Evolutionary conservation across 37 sponge, comb jelly and placozoan genomes (phyloP).

Genomic region (Lycopodina hypogea): DNA sequence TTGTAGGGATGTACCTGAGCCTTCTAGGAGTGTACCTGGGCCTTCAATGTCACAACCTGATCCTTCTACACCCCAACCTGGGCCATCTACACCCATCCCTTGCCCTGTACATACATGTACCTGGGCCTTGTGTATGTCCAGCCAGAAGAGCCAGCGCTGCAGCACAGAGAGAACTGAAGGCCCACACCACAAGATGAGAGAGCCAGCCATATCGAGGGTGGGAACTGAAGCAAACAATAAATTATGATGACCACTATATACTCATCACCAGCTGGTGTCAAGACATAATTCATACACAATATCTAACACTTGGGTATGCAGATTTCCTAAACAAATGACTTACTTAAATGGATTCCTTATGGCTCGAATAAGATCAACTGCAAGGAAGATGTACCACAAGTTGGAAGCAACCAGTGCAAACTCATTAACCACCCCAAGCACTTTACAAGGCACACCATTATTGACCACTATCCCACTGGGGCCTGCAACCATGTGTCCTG

Average conservation of each 20-base stretch:
- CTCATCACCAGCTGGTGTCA: too few species aligned
- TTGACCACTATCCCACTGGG: neutral
- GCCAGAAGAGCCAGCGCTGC: slow-evolving; percentile 4
- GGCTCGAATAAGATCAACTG: slow-evolving; percentile 63
- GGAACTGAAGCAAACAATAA: slow-evolving; percentile 4
- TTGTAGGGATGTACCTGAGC: too few species aligned
- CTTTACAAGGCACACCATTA: slow-evolving; percentile 14
- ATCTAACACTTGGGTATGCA: too few species aligned
- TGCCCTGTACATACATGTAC: slow-evolving; percentile 1
- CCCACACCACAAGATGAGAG: slow-evolving; percentile 31
- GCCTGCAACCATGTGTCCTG: slow-evolving; percentile 38
- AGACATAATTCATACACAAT: too few species aligned
- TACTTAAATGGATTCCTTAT: slow-evolving; percentile 86
- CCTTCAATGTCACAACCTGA: too few species aligned
- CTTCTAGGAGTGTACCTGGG: too few species aligned
- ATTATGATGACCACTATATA: neutral
- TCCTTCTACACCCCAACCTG: too few species aligned
- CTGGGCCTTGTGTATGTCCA: slow-evolving; percentile 17
- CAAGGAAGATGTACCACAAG: slow-evolving; percentile 68
- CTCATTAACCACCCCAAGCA: slow-evolving; percentile 51
- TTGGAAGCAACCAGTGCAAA: slow-evolving; percentile 58
- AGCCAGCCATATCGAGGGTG: slow-evolving; percentile 12
- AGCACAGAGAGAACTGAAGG: slow-evolving; percentile 1
- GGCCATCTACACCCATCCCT: too few species aligned
- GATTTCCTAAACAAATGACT: too few species aligned